Evolutionary conservation across 2,113 vertebrate genomes (phyloP).

Genomic region (Psittacus erithacus): DNA sequence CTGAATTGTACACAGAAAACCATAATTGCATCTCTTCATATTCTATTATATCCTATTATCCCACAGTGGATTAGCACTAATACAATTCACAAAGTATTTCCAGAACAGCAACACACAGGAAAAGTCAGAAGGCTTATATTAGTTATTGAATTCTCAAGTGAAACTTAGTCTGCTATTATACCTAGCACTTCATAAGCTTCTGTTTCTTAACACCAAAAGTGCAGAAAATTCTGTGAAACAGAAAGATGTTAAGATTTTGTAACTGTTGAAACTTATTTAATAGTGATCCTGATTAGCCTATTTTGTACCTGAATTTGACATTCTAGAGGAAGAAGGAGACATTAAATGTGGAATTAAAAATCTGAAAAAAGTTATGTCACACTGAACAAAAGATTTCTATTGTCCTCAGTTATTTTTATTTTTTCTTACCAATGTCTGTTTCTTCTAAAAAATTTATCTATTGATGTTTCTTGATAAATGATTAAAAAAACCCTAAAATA

Average conservation of each 20-base stretch:
- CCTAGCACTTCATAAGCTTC: not conserved
- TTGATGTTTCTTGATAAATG: not conserved
- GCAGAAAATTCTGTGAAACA: not conserved
- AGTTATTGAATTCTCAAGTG: not conserved
- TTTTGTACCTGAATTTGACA: not conserved
- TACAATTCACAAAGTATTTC: not conserved
- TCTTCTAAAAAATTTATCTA: not conserved
- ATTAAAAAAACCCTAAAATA: not conserved
- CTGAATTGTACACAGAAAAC: not conserved
- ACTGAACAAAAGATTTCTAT: not conserved
- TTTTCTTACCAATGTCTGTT: not conserved
- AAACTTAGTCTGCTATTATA: not conserved
- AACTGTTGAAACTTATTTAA: slow-evolving; percentile 7
- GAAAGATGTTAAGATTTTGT: not conserved
- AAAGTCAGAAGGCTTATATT: not conserved
- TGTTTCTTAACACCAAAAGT: not conserved
- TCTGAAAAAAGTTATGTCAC: not conserved
- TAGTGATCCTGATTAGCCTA: not conserved
- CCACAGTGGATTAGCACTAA: slow-evolving; percentile 21
- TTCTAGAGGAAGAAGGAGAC: not conserved
- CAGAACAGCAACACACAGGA: not conserved
- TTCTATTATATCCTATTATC: slow-evolving; percentile 1
- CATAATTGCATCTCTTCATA: slow-evolving; percentile 7
- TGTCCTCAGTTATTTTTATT: not conserved
- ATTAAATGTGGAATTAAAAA: not conserved